A percentile compares a stretch with the other conserved stretches of the same genome.
Evolutionary conservation across 2,888 invertebrate species (phyloP).

Genomic region (Drosophila sordidula): DNA sequence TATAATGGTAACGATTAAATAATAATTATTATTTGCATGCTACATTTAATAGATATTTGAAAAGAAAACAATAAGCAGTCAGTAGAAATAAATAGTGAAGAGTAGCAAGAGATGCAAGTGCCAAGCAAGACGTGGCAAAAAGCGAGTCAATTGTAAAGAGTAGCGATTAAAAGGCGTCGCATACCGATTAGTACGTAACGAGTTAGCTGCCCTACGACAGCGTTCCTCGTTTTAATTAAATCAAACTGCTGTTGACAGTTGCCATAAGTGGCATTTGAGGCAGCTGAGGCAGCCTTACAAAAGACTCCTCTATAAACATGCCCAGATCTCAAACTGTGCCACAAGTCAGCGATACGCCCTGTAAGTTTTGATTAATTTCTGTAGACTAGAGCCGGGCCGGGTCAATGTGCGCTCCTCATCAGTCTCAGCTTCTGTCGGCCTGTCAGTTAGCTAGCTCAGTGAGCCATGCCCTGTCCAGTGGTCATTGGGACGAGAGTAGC

Average conservation of each 20-base stretch:
- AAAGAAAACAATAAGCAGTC: too few relatives aligned
- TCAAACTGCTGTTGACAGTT: constrained; percentile 34
- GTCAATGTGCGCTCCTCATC: constrained; percentile 46
- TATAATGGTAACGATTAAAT: too few relatives aligned
- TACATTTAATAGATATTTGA: too few relatives aligned
- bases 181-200: background rate
- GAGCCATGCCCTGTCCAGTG: constrained; percentile 45
- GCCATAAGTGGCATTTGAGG: constrained; percentile 7
- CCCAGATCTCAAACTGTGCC: constrained; percentile 41
- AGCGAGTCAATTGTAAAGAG: background rate
- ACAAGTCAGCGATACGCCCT: constrained; percentile 53
- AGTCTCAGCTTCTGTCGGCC: constrained; percentile 4
- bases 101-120: too few relatives aligned
- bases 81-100: too few relatives aligned
- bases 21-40: too few relatives aligned
- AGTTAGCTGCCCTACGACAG: background rate
- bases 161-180: background rate
- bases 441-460: constrained; percentile 41
- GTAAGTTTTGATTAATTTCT: constrained; percentile 62
- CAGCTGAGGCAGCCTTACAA: constrained; percentile 18
- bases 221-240: constrained; percentile 42
- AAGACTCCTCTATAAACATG: constrained; percentile 23
- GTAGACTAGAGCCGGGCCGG: constrained; percentile 17
- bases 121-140: background rate
- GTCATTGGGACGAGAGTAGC: constrained; percentile 27